These are phyloP conservation scores for Habropoda laboriosa DNA, from an alignment of 1,140 invertebrate genomes.

Conservation along the genomic window DNA sequence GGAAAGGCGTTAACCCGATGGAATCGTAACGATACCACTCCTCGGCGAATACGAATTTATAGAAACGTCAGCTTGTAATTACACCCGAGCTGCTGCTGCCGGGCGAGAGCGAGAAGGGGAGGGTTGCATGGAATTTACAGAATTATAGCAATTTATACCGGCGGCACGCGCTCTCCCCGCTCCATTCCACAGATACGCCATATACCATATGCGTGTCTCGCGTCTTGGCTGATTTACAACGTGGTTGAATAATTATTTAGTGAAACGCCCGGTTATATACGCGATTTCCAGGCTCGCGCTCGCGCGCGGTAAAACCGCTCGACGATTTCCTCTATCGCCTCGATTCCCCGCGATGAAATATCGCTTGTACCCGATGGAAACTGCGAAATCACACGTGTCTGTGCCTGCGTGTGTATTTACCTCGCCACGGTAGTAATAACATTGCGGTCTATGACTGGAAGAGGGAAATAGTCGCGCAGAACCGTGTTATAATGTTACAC, in stretches of 20 bases:
- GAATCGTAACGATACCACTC: slow-evolving; percentile 22
- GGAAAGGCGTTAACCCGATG: slow-evolving; percentile 23
- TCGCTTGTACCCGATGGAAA: slow-evolving; percentile 22
- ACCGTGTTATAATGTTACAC: slow-evolving; percentile 42
- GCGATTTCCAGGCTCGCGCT: slow-evolving; percentile 9
- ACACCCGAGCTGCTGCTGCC: background rate
- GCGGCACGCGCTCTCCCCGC: background rate
- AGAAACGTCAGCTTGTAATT: slow-evolving; percentile 37
- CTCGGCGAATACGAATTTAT: slow-evolving; percentile 13
- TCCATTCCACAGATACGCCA: background rate
- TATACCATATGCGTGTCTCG: background rate
- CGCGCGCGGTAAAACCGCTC: too few species aligned
- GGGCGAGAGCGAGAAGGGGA: background rate
- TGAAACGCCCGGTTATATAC: slow-evolving; percentile 1
- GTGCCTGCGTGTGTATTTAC: slow-evolving; percentile 37
- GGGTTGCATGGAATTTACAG: slow-evolving; percentile 7
- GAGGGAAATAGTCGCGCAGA: slow-evolving; percentile 36
- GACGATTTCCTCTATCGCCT: slow-evolving; percentile 20
- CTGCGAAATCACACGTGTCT: slow-evolving; percentile 33
- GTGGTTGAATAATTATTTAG: slow-evolving; percentile 37
- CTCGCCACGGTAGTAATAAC: slow-evolving; percentile 40
- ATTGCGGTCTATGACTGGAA: slow-evolving; percentile 38
- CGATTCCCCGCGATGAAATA: slow-evolving; percentile 21
- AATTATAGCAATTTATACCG: slow-evolving; percentile 31
- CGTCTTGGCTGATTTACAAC: slow-evolving; percentile 10